Conservation (phyloP, 1,140 invertebrate genomes). For the Aphaenogaster ashmeadi region DNA sequence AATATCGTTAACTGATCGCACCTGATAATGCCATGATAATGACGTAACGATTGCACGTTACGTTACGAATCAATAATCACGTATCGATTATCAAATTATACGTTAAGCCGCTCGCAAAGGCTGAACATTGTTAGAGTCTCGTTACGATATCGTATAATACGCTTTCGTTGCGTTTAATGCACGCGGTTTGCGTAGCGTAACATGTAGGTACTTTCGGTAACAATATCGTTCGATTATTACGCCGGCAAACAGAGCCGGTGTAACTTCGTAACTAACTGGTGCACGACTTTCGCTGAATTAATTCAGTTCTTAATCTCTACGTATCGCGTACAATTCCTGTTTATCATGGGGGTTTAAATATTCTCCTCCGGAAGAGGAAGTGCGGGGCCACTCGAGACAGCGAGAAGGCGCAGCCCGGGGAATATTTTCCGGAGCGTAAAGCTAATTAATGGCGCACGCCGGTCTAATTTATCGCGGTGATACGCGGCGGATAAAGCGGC, state of each 20-base stretch:
- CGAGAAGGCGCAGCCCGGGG: slow-evolving; percentile 25
- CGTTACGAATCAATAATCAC: slow-evolving; percentile 40
- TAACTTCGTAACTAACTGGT: neutral
- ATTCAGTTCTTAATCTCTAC: slow-evolving; percentile 41
- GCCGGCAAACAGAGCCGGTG: neutral
- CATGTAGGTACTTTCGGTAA: neutral
- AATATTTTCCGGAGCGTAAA: slow-evolving; percentile 49
- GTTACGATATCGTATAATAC: slow-evolving; percentile 16
- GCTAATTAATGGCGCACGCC: slow-evolving; percentile 52
- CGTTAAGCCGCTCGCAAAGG: neutral
- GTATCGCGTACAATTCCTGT: slow-evolving; percentile 33
- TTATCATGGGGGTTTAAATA: slow-evolving; percentile 51
- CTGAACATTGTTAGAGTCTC: neutral
- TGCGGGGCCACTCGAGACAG: slow-evolving; percentile 33
- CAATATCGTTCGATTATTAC: slow-evolving; percentile 33
- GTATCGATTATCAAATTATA: slow-evolving; percentile 37
- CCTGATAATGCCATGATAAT: slow-evolving; percentile 13
- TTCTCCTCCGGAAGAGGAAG: slow-evolving; percentile 16
- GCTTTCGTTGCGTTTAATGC: slow-evolving; percentile 14
- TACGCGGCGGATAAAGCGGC: slow-evolving; percentile 52
- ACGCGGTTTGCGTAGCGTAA: neutral
- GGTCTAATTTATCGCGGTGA: slow-evolving; percentile 60
- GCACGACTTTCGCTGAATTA: slow-evolving; percentile 8
- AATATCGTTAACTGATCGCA: neutral
- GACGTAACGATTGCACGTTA: slow-evolving; percentile 30